Base-by-base conservation (phyloP, 2,113 vertebrate genomes). In the Chlorodrepanis virens region DNA sequence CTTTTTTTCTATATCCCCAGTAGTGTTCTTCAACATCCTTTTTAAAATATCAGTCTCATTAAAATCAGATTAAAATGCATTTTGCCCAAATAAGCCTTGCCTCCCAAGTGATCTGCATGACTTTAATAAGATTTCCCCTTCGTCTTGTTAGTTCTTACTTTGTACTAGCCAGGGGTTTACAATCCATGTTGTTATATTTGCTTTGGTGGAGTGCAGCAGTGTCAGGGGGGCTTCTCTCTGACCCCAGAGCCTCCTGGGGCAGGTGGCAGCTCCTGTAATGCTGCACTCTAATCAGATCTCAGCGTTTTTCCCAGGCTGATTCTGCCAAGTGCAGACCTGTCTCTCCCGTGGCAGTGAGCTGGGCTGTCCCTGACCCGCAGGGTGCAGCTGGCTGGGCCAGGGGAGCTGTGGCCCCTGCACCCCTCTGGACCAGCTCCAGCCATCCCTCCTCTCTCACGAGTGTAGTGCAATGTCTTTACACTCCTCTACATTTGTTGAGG, bases 31-130 rank as follows among this genome's bases (percentile, higher is more conserved):
- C 79, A 71, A 57, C 63, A 77, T 69, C 53, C 25, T 65, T 83
- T 91, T 74, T 33, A 86, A 95, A 94, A 86, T 65, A 79, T 54
- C 76, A 77, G 60, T 44, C 87, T 93, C 90, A 91, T 94, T 93
- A 94, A 91, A 94, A 70, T 52, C 65, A 94, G 92, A 93, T 95
- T 95, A 89, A 96, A 93, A 93, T 65, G 57, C 40, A 22, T 95
- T 96, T 91, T 95, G 52, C 78, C 60, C 70, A 95, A 72, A 85
- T 84, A 91, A 91, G 44, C 64, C 80, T 44, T 50, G 15, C 47
- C 56, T 96, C 93, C 83, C 89, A 42, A 53, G 80, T 47, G 68
- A 83, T 81, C 47, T 81, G 29, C 64, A 50, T 21, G n/a, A 63
- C 52, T 94, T 78, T 47, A 71, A 60, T 40, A 75, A 79, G 81